Evolutionary conservation across 2,113 vertebrate genomes (phyloP), one percentile per base, ranked within the genome.

Genomic region (Girardinichthys multiradiatus): DNA sequence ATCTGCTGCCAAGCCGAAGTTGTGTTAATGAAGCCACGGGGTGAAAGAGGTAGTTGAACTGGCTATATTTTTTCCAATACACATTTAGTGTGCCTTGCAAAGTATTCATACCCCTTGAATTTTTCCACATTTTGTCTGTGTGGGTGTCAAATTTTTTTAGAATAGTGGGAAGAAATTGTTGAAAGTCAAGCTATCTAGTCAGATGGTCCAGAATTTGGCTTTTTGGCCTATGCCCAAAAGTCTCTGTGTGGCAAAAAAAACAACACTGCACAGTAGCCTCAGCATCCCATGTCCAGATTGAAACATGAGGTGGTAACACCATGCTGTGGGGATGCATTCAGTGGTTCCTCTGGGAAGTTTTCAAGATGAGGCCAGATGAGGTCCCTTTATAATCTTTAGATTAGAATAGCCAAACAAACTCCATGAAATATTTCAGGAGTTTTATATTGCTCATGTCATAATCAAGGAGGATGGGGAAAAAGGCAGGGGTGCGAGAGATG

Each of bases 1-100:
- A 51, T 26, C 21, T 72, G 35, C 42, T 62, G 31, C 31, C 59
- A 27, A 48, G 30, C 24, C 69, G 42, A 68, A 68, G 48, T 48
- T 45, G 68, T 68, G 24, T n/a, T 13, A 5, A 26, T 61, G 10
- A 45, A 45, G 42, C 42, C 42, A 45, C 19, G 14, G 17, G 42
- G 42, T 28, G 42, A 42, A 27, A 28, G 27, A 27, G 45, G 12
- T 64, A 64, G 37, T 64, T 37, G 37, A 37, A 64, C 42, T 28
- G 14, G 26, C 26, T 12, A 15, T 57, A 13, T 27, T 4, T 26
- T 57, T 26, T 57, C 4, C 42, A 45, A 7, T 45, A 17, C 42
- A 7, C 42, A 45, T 45, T 45, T 45, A 45, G 4, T 45, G 17
- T 19, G 42, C 14, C 42, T 45, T 45, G 42, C 15, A 45, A 45